Percentiles rank a stretch among this genome's conserved stretches.
phyloP scores from a whole-genome alignment of 1,140 invertebrate species.

The Apis cerana region DNA sequence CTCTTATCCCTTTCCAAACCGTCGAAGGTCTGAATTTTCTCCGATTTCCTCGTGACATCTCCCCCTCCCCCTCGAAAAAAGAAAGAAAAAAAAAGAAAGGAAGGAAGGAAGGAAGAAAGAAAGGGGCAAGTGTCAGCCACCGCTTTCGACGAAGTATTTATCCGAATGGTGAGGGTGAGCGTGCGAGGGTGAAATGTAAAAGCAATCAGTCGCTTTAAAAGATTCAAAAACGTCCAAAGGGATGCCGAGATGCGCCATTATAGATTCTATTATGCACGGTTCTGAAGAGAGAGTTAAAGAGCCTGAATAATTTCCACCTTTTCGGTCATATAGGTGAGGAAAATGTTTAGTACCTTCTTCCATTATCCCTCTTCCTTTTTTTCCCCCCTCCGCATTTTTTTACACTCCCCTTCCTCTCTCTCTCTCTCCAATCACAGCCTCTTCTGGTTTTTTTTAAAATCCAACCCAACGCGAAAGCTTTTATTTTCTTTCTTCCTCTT shows the following conservation, averaged over 20 bases:
- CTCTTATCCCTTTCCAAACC: constrained; percentile 23
- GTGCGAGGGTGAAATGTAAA: constrained; percentile 46
- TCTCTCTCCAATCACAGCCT: background rate
- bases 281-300: constrained; percentile 37
- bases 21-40: constrained; percentile 36
- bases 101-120: no score
- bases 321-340: constrained; percentile 3
- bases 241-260: constrained; percentile 45
- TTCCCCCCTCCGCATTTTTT: no score
- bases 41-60: constrained; percentile 31
- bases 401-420: no score
- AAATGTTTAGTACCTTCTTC: constrained; percentile 35
- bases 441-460: background rate
- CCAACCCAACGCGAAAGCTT: background rate
- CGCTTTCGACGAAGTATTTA: constrained; percentile 49
- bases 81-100: background rate
- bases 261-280: constrained; percentile 49
- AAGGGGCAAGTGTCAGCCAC: constrained; percentile 34
- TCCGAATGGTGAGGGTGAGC: constrained; percentile 15
- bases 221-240: constrained; percentile 48
- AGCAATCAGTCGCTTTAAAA: constrained; percentile 51
- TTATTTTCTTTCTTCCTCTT: background rate
- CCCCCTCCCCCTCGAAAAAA: background rate
- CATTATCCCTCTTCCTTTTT: background rate
- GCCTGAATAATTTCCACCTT: constrained; percentile 41